phyloP scores from a whole-genome alignment of 1,140 invertebrate species.

The Brachionus plicatilis region DNA sequence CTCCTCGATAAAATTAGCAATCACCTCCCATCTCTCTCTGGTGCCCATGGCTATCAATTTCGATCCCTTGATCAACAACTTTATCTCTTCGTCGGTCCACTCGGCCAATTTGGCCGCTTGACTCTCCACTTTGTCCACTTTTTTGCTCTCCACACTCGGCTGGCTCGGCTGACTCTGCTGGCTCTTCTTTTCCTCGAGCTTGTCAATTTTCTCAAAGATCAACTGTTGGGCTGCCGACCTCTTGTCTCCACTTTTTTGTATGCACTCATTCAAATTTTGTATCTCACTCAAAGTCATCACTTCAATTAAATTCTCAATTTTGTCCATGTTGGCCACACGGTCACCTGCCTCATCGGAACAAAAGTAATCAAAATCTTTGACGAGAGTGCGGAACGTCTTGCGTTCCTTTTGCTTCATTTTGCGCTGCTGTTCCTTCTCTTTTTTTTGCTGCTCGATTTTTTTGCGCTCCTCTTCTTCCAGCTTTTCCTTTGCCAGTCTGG shows the following conservation, averaged over 20 bases:
- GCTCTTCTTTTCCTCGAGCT: conserved; percentile 43
- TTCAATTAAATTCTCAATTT: conserved; percentile 82
- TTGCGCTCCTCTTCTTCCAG: conserved; percentile 64
- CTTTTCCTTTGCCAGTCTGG: conserved; percentile 45
- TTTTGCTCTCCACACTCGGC: not conserved
- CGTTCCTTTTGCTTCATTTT: conserved; percentile 61
- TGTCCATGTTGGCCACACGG: conserved; percentile 74
- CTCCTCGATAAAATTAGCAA: conserved; percentile 90
- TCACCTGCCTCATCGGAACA: conserved; percentile 65
- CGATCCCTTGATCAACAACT: conserved; percentile 86
- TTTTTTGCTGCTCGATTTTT: conserved; percentile 76
- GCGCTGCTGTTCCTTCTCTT: conserved; percentile 64
- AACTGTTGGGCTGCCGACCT: conserved; percentile 58
- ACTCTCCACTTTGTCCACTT: not conserved
- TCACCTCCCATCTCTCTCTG: conserved; percentile 69
- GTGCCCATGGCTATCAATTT: conserved; percentile 94
- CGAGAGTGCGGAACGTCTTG: conserved; percentile 74
- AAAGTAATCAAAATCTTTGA: conserved; percentile 80
- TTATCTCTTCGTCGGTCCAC: conserved; percentile 76
- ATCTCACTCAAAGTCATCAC: conserved; percentile 62
- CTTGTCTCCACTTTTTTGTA: conserved; percentile 56
- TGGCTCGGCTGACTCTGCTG: conserved; percentile 5
- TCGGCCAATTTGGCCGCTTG: conserved; percentile 46
- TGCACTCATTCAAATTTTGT: conserved; percentile 68
- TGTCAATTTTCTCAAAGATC: conserved; percentile 47